Evolutionary conservation across 2,113 vertebrate species (phyloP).

Genomic region (Numida meleagris): DNA sequence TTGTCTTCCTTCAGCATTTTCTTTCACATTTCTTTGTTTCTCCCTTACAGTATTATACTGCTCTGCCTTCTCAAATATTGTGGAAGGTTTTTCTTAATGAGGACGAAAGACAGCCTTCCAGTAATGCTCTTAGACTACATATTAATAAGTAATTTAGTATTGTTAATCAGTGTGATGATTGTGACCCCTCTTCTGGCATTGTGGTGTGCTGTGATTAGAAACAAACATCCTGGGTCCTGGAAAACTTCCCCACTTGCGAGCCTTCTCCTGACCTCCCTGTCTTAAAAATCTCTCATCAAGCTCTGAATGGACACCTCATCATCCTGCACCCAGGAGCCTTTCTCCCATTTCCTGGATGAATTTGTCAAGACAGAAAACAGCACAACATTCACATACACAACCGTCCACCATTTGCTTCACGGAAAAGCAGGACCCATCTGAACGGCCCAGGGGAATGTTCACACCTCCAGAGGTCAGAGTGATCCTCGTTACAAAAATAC

Average conservation of each 20-base stretch:
- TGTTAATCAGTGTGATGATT: accelerated
- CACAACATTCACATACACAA: not conserved
- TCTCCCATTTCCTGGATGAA: not conserved
- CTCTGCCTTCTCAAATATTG: not conserved
- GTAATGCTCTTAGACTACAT: not conserved
- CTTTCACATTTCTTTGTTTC: not conserved
- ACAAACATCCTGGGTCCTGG: not conserved
- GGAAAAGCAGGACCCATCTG: not conserved
- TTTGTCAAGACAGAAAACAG: not conserved
- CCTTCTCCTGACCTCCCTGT: not conserved
- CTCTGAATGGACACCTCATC: not conserved
- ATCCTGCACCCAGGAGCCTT: not conserved
- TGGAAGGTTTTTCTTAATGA: not conserved
- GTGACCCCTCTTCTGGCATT: not conserved
- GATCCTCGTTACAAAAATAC: not conserved
- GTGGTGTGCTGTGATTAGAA: not conserved
- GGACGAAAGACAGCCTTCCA: not conserved
- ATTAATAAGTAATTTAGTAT: not conserved
- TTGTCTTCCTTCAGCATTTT: not conserved
- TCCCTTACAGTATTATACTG: not conserved
- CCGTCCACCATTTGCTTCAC: not conserved
- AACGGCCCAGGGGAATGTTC: not conserved
- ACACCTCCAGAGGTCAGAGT: not conserved
- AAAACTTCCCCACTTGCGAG: accelerated
- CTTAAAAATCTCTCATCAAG: not conserved